These are phyloP conservation scores for Luidia sarsii DNA, from an alignment of 53 echinoderm and acorn worm species.

Conservation along the genomic window DNA sequence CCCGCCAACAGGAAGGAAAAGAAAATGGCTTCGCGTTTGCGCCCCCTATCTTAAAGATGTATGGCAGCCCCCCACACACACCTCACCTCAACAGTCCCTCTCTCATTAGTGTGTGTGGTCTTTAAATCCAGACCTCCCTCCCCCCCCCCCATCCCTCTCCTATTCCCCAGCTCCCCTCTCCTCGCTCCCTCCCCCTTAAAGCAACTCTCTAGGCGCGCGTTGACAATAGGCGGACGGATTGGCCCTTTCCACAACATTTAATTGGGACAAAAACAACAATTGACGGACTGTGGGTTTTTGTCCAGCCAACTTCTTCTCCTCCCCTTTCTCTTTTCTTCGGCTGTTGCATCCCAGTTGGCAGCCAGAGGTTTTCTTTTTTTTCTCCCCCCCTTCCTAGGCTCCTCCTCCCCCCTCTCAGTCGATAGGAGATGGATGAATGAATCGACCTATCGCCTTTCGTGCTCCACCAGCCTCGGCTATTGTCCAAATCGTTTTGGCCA, in stretches of 20 bases:
- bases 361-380: constrained; percentile 16
- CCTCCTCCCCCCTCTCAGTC: too few relatives aligned
- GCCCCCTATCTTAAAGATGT: too few relatives aligned
- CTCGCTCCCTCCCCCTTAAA: too few relatives aligned
- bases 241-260: constrained; percentile 67
- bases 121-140: neutral
- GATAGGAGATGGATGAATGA: neutral
- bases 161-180: neutral
- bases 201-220: neutral
- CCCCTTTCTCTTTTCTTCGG: too few relatives aligned
- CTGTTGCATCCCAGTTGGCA: constrained; percentile 38
- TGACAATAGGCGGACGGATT: constrained; percentile 46
- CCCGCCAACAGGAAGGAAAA: too few relatives aligned
- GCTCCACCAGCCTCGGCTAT: constrained; percentile 14
- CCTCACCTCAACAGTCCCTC: neutral
- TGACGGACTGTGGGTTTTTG: constrained; percentile 16
- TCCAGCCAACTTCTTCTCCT: too few relatives aligned
- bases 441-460: constrained; percentile 31
- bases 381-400: too few relatives aligned
- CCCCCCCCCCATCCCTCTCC: neutral
- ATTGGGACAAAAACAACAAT: constrained; percentile 63
- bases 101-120: constrained; percentile 27
- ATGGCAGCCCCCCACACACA: too few relatives aligned
- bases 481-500: constrained; percentile 16
- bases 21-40: too few relatives aligned